A percentile compares a stretch with the other conserved stretches of the same genome.
Evolutionary conservation across 2,888 invertebrate species (phyloP).

Genomic region (Xanthostigma xanthostigma): DNA sequence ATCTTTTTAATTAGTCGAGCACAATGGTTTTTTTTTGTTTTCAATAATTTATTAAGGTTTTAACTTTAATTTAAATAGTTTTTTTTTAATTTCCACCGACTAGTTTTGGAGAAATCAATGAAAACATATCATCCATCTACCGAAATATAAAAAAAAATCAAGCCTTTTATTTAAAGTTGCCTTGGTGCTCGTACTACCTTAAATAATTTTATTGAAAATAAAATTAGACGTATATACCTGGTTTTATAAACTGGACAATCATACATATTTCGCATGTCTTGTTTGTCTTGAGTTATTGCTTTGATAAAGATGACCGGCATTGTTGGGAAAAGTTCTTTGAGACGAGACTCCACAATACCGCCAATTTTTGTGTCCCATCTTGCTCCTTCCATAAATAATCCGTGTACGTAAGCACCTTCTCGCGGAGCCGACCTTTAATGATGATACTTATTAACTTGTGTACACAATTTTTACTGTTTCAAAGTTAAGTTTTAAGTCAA

Average conservation of each 20-base stretch:
- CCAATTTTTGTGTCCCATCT: conserved; percentile 75
- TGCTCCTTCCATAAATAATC: conserved; percentile 86
- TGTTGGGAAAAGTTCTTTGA: conserved; percentile 80
- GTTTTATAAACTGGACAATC: conserved; percentile 93
- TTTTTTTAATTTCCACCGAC: too few species aligned
- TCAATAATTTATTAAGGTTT: too few species aligned
- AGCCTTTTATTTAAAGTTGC: too few species aligned
- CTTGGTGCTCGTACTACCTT: too few species aligned
- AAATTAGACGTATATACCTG: conserved; percentile 29
- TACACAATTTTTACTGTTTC: neutral
- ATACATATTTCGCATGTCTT: conserved; percentile 73
- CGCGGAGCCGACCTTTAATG: conserved; percentile 55
- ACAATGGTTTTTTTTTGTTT: too few species aligned
- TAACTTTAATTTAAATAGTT: too few species aligned
- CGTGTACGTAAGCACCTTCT: conserved; percentile 83
- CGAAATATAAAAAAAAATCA: too few species aligned
- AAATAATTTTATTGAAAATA: too few species aligned
- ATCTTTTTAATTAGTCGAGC: too few species aligned
- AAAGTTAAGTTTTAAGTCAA: neutral
- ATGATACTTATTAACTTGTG: neutral
- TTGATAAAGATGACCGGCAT: conserved; percentile 85
- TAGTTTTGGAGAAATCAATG: too few species aligned
- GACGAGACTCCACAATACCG: conserved; percentile 64
- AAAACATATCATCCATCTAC: too few species aligned
- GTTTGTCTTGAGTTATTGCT: conserved; percentile 77